Percentiles rank a stretch among this genome's conserved stretches.
Conservation (phyloP, 2,888 invertebrate species). For the Nephrotoma guestfalica region DNA sequence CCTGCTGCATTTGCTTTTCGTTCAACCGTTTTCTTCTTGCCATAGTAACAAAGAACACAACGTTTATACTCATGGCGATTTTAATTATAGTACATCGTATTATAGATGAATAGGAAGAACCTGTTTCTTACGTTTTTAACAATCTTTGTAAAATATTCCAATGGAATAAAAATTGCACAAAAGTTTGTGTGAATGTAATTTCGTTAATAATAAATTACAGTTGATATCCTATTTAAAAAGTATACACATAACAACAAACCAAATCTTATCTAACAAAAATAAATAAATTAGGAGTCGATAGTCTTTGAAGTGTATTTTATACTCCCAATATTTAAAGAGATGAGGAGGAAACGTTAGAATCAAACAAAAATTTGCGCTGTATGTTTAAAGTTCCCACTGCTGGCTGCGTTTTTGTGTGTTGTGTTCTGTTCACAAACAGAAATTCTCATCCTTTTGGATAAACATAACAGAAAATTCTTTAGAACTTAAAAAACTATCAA, state of each 20-base stretch:
- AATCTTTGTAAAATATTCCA: background rate
- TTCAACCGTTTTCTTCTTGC: background rate
- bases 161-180: background rate
- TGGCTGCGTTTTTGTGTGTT: background rate
- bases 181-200: too few species aligned
- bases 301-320: background rate
- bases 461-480: background rate
- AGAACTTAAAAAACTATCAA: background rate
- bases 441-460: background rate
- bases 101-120: background rate
- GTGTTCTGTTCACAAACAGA: background rate
- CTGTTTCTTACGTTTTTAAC: background rate
- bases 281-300: background rate
- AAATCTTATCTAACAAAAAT: too few species aligned
- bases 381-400: background rate
- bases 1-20: background rate
- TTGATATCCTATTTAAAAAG: too few species aligned
- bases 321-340: background rate
- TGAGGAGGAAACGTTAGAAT: background rate
- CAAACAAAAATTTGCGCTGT: background rate
- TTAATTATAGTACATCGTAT: background rate
- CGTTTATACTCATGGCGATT: background rate
- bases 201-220: too few species aligned
- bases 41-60: background rate
- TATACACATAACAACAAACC: too few species aligned